A percentile compares a stretch with the other conserved stretches of the same genome.
phyloP scores from a whole-genome alignment of 2,888 invertebrate genomes.

The Eumerus sabulonum region DNA sequence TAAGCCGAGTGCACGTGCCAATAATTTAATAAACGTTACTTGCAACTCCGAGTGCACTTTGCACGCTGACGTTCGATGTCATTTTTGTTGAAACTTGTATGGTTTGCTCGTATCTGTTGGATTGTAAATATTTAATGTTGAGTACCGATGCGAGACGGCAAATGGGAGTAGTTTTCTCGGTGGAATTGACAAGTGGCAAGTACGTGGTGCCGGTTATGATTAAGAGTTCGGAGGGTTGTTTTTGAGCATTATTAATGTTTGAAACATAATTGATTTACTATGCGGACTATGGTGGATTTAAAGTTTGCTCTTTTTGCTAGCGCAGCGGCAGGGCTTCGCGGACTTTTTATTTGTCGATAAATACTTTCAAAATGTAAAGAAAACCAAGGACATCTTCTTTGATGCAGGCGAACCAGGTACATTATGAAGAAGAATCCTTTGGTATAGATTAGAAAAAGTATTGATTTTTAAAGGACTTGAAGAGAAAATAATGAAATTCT shows the following conservation, averaged over 20 bases:
- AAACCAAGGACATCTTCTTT: no score
- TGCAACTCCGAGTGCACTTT: constrained; percentile 50
- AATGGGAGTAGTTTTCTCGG: constrained; percentile 43
- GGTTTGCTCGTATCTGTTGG: constrained; percentile 35
- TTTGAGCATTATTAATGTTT: constrained; percentile 24
- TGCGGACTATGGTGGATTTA: no score
- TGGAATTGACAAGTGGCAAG: constrained; percentile 61
- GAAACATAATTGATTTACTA: no score
- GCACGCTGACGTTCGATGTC: constrained; percentile 45
- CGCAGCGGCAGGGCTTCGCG: no score
- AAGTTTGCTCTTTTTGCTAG: no score
- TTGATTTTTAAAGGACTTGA: no score
- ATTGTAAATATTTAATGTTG: constrained; percentile 62
- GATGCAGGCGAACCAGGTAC: no score
- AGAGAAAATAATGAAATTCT: no score
- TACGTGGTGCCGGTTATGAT: constrained; percentile 41
- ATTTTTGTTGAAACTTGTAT: constrained; percentile 44
- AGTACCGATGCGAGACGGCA: constrained; percentile 24
- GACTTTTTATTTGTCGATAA: no score
- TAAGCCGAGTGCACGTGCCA: constrained; percentile 52
- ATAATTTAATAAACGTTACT: constrained; percentile 63
- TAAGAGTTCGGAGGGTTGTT: constrained; percentile 15
- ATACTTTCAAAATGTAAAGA: no score
- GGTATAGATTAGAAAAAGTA: no score
- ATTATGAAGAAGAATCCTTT: no score